These are phyloP conservation scores for Drosophila pseudoobscura DNA, from an alignment of 1,140 invertebrate species.

Conservation along the genomic window DNA sequence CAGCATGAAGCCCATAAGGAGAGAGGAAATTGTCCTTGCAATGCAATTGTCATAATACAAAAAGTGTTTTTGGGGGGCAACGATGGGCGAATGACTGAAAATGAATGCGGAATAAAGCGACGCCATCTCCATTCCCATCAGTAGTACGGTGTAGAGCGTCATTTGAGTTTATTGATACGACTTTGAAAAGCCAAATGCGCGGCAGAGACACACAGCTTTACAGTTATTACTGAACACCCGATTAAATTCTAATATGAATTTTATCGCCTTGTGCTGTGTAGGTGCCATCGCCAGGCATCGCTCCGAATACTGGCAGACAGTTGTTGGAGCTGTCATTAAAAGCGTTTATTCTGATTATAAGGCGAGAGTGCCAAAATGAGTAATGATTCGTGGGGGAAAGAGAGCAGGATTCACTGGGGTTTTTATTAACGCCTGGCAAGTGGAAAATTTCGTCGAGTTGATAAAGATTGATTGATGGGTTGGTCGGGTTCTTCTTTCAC, in stretches of 20 bases:
- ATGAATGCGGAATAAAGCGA: constrained; percentile 22
- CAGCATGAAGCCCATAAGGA: constrained; percentile 43
- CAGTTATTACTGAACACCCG: constrained; percentile 69
- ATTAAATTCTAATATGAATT: constrained; percentile 78
- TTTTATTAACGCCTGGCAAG: constrained; percentile 69
- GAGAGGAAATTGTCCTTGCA: constrained; percentile 30
- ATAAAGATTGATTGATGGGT: constrained; percentile 74
- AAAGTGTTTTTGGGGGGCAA: constrained; percentile 33
- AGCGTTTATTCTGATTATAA: constrained; percentile 69
- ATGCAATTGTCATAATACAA: constrained; percentile 59
- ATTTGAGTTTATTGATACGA: constrained; percentile 67
- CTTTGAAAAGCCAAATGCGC: constrained; percentile 39
- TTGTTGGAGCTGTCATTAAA: constrained; percentile 62
- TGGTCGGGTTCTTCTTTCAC: neutral
- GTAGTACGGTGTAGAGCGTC: constrained; percentile 32
- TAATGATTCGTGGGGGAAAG: constrained; percentile 38
- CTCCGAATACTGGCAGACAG: constrained; percentile 29
- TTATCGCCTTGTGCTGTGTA: constrained; percentile 52
- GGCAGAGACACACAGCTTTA: constrained; percentile 50
- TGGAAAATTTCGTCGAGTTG: constrained; percentile 61
- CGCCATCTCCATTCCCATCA: constrained; percentile 38
- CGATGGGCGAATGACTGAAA: constrained; percentile 31
- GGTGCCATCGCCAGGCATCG: constrained; percentile 1
- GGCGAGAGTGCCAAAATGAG: constrained; percentile 48
- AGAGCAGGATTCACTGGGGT: constrained; percentile 34